Evolutionary conservation across 2,888 invertebrate genomes (phyloP), one percentile per base, ranked within the genome.

Genomic region (Ferdinandea cuprea): DNA sequence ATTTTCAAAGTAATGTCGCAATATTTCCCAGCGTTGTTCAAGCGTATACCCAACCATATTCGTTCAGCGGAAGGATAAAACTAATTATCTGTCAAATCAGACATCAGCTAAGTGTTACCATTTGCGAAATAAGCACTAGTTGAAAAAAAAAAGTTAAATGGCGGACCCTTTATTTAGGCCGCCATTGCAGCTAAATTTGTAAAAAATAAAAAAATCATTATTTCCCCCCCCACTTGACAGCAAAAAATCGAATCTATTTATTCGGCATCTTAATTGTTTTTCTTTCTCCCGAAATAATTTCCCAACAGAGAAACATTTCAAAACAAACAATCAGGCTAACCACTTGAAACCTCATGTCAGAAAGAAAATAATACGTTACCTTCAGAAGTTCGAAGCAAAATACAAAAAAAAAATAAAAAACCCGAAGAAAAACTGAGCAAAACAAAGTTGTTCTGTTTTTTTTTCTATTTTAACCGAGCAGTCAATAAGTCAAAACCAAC

Each of bases 331-430:
- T 50, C 59, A 71, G 40, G 30, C 50, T 30, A 3, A 25, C 58
- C 58, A 46, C 50, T 71, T 46, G n/a, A 32, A 50, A 21, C 40
- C 59, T 21, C 28, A 21, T 48, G 40, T 58, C 40, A 58, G 13
- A 9, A 30, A n/a, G 28, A 9, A 9, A 4, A 8, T 11, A n/a
- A 46, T 11, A 32, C 71, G 59, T 71, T 42, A 59, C 30, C 50
- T 25, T 25, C 71, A 71, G 50, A 50, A 58, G 58, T 13, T 6
- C n/a, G n/a, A n/a, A n/a, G n/a, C n/a, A n/a, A n/a, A n/a, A 58
- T 19, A 37, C n/a, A 3, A 8, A 32, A 46, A n/a, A 1, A 15
- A 28, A 1, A 8, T 1, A 44, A 30, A 48, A 50, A 50, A 28
- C 19, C 3, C 19, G 11, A 19, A 17, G 11, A 19, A 58, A 32